A percentile compares a stretch with the other conserved stretches of the same genome.
phyloP scores from a whole-genome alignment of 2,113 vertebrate species.

The Solenodon paradoxus region DNA sequence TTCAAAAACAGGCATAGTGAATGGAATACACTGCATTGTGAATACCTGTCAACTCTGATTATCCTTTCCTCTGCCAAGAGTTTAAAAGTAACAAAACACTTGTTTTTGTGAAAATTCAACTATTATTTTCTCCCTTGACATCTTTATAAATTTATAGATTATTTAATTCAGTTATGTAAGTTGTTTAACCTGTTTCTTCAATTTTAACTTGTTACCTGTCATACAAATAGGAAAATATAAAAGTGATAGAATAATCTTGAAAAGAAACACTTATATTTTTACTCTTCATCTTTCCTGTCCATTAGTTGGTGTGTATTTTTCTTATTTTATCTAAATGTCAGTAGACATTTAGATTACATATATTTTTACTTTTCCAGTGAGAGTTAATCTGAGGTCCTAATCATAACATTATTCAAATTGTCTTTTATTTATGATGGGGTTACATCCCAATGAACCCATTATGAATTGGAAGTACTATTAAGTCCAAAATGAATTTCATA shows the following conservation, averaged over 20 bases:
- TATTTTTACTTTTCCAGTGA: not conserved
- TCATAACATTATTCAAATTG: not conserved
- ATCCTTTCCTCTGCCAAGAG: constrained; percentile 40
- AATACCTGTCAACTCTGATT: constrained; percentile 63
- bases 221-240: not conserved
- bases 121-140: constrained; percentile 38
- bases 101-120: constrained; percentile 68
- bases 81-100: constrained; percentile 62
- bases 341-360: too few relatives aligned
- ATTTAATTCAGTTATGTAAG: not conserved
- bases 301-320: not conserved
- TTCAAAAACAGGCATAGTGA: constrained; percentile 59
- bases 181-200: not conserved
- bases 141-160: constrained; percentile 47
- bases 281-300: not conserved
- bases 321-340: not conserved
- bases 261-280: not conserved
- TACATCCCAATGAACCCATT: not conserved
- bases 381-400: not conserved
- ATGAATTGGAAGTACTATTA: not conserved
- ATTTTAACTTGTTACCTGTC: not conserved
- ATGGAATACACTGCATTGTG: not conserved
- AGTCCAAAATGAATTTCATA: not conserved
- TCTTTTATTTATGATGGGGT: not conserved
- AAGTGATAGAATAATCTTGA: not conserved